These are phyloP conservation scores for Campodea augens DNA, from an alignment of 1,140 invertebrate genomes.

Conservation along the genomic window DNA sequence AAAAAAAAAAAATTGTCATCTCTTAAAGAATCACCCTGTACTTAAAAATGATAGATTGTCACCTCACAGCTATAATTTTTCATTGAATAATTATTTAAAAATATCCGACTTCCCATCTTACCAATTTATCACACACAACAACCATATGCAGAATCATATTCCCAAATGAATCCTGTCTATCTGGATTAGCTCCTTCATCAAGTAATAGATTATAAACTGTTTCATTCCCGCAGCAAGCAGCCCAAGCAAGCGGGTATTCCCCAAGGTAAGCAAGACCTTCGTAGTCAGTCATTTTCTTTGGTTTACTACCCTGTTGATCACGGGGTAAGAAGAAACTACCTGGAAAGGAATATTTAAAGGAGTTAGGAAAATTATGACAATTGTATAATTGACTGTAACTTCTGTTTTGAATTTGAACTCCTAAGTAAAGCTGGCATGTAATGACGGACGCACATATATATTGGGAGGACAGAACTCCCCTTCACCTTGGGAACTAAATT, in stretches of 20 bases:
- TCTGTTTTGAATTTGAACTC: background rate
- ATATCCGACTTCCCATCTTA: constrained; percentile 27
- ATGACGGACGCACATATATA: too few species aligned
- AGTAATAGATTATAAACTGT: constrained; percentile 92
- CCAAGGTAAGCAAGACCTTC: constrained; percentile 88
- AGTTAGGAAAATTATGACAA: background rate
- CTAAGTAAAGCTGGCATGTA: constrained; percentile 14
- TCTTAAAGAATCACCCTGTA: too few species aligned
- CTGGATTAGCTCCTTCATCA: constrained; percentile 78
- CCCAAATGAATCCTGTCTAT: constrained; percentile 73
- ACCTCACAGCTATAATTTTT: too few species aligned
- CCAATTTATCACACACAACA: constrained; percentile 87
- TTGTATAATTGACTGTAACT: constrained; percentile 25
- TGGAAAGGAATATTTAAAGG: constrained; percentile 15
- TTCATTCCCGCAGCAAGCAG: constrained; percentile 88
- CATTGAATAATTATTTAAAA: too few species aligned
- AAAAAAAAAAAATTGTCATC: too few species aligned
- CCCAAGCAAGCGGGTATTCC: constrained; percentile 91
- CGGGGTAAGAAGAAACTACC: constrained; percentile 77
- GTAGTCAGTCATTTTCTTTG: constrained; percentile 69
- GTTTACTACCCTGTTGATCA: constrained; percentile 62
- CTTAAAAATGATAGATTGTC: too few species aligned
- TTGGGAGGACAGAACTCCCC: too few species aligned
- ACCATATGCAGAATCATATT: constrained; percentile 98
- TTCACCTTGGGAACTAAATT: too few species aligned